Base-by-base conservation (phyloP, 2,113 vertebrate genomes). In the Tragelaphus imberbis region DNA sequence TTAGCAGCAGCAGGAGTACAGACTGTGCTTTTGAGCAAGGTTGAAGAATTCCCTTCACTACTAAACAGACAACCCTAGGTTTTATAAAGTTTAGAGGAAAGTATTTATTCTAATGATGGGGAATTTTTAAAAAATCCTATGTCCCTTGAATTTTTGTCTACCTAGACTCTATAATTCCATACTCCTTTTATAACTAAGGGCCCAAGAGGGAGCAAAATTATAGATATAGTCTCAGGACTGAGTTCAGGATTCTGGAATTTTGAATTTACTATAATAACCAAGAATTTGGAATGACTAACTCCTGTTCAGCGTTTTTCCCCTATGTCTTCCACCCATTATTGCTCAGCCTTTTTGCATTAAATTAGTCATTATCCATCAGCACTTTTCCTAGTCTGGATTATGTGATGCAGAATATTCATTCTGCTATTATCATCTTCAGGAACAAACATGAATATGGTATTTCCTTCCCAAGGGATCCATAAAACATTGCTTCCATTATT, bases 401-500 rank as follows among this genome's bases (percentile, higher is more conserved):
- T 27, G 65, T 86, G 88, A 95, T 94, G 96, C 94, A 97, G 96
- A 97, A 97, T n/a, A n/a, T n/a, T n/a, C n/a, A n/a, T n/a, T n/a
- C n/a, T n/a, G 27, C 23, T 95, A 68, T 96, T 94, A 92, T 86
- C 96, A 87, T 95, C 81, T n/a, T 79, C 56, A 84, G 59, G 71
- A 97, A 49, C 84, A 97, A 95, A 95, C 91, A 97, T 95, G 97
- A 56, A 9, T 75, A 93, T 86, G 68, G 97, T 88, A 98, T 97
- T 97, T 96, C 82, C 97, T 97, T 98, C 91, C 88, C 56, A 95
- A 84, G 5, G 97, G 98, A 98, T 96, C 97, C 98, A 75, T 88
- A 97, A 98, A 95, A 94, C 68, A 87, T 68, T 82, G 51, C 88
- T 95, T 96, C 94, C 94, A 84, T 98, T 97, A 97, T 97, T 95